Base-by-base conservation (phyloP, 2,797 vertebrate species). In the Masticophis lateralis region DNA sequence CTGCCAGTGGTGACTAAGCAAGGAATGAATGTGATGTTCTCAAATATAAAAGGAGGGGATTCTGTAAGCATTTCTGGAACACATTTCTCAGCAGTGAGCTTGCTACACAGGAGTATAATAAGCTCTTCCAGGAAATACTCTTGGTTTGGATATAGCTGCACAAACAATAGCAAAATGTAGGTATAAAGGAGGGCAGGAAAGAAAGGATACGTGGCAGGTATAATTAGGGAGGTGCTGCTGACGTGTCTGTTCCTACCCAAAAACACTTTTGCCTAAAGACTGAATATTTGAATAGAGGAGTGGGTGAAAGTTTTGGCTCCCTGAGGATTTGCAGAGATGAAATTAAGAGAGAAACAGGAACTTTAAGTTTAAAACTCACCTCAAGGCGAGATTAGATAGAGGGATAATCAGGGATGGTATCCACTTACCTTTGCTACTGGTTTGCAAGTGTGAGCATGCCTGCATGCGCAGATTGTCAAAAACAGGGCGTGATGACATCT, bases 1-100 rank as follows among this genome's bases (percentile, higher is more conserved):
- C 91, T 89, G 91, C 87, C 91, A 89, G 87, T 28, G 57, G 32
- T 92, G 91, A 92, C 91, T 92, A 88, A 92, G 91, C 87, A 92
- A 37, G n/a, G 91, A 88, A 25, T 86, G 11, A 66, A 74, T 63
- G 37, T 74, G 51, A 92, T 92, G 63, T 74, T 88, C 87, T 89
- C 87, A 51, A 10, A 55, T 57, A 20, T 16, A 88, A 66, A 79
- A 16, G 53, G 91, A 89, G 63, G 91, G 91, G 57, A 56, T 27
- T 59, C 12, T 47, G 66, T 43, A 74, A 79, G 91, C 91, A 79
- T 92, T 92, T 79, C 91, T 79, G 61, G 87, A 79, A 28, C 87
- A 92, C 47, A 87, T 91, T 87, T 87, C 83, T 87, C 91, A 88
- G 91, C 91, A 79, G 87, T 74, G 63, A 59, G 43, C 87, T 74